Conservation (phyloP, 1,140 invertebrate species). For the Zaprionus nigranus region DNA sequence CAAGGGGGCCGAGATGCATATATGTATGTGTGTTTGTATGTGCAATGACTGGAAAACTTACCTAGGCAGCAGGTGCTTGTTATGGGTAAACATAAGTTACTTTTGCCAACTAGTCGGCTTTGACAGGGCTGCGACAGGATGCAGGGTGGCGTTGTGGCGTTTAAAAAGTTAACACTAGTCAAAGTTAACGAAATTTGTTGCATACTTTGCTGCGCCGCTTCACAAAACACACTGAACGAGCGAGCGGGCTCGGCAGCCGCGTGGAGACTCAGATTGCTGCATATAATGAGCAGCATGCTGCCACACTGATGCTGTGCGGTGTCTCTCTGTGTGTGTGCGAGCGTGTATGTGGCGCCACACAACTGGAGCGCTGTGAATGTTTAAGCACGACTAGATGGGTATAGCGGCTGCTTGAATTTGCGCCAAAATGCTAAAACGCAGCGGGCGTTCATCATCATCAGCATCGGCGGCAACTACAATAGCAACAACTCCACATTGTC, state of each 20-base stretch:
- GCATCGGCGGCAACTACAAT: conserved; percentile 19
- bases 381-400: conserved; percentile 25
- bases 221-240: conserved; percentile 71
- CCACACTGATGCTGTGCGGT: conserved; percentile 11
- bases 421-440: conserved; percentile 75
- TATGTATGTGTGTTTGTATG: not conserved
- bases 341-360: conserved; percentile 38
- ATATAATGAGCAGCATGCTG: conserved; percentile 70
- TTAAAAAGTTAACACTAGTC: conserved; percentile 80
- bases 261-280: conserved; percentile 36
- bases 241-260: conserved; percentile 31
- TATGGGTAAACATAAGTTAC: conserved; percentile 66
- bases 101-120: conserved; percentile 35
- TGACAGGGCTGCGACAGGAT: not conserved
- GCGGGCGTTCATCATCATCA: conserved; percentile 65
- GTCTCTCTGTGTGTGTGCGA: conserved; percentile 27
- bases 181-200: conserved; percentile 80
- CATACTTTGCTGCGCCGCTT: conserved; percentile 76
- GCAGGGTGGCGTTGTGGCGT: conserved; percentile 41
- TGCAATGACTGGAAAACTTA: conserved; percentile 52
- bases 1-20: not conserved
- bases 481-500: conserved; percentile 19
- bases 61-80: conserved; percentile 51
- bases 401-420: conserved; percentile 58
- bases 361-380: conserved; percentile 53